A percentile compares a stretch with the other conserved stretches of the same genome.
Evolutionary conservation across 2,113 vertebrate species (phyloP).

Genomic region (Python bivittatus): DNA sequence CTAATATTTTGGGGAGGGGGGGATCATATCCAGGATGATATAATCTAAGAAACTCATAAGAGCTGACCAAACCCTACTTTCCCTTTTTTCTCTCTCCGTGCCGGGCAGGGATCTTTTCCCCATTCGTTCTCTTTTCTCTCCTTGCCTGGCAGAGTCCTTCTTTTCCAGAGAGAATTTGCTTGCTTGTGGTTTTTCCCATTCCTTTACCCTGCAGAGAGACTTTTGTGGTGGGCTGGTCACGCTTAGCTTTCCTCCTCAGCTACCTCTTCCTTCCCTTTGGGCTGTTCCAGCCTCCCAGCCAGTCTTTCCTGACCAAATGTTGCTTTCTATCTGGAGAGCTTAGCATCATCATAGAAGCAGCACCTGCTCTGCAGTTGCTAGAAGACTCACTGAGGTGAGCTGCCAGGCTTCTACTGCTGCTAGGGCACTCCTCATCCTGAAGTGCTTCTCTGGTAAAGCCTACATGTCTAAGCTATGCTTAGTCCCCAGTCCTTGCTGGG

Average conservation of each 20-base stretch:
- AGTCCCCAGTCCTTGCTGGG: background rate
- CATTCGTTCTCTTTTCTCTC: background rate
- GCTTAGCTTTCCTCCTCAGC: background rate
- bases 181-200: background rate
- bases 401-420: background rate
- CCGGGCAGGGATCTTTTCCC: no score
- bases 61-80: background rate
- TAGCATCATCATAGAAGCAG: background rate
- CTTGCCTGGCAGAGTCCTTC: background rate
- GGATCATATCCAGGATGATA: background rate
- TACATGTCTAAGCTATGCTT: background rate
- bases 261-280: background rate
- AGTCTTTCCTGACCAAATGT: background rate
- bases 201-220: background rate
- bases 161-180: background rate
- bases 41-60: background rate
- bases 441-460: background rate
- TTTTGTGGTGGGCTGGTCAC: background rate
- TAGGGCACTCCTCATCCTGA: background rate
- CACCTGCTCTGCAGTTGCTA: background rate
- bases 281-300: background rate
- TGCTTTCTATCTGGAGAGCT: background rate
- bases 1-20: background rate
- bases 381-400: background rate
- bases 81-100: no score